Evolutionary conservation across 1,140 invertebrate species (phyloP).

Genomic region (Ostrea edulis): DNA sequence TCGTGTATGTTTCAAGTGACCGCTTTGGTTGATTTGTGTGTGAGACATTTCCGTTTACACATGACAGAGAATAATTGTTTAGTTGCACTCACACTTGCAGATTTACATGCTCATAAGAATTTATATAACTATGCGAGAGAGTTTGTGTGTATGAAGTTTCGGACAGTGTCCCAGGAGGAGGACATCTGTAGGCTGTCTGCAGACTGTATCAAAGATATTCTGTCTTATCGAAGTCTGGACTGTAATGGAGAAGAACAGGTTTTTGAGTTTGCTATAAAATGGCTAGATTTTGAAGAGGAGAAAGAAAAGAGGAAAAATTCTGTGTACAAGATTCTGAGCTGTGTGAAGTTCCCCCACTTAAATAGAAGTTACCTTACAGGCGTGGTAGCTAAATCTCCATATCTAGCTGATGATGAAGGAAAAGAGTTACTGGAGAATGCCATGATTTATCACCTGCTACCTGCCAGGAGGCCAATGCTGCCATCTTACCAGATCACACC

Average conservation of each 20-base stretch:
- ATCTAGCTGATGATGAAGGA: conserved; percentile 68
- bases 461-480: conserved; percentile 69
- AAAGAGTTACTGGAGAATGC: conserved; percentile 72
- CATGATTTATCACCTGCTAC: conserved; percentile 72
- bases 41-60: conserved; percentile 71
- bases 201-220: conserved; percentile 71
- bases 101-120: conserved; percentile 69
- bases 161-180: conserved; percentile 67
- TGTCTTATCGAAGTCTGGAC: conserved; percentile 69
- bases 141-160: conserved; percentile 70
- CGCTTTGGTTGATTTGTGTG: conserved; percentile 71
- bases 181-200: conserved; percentile 71
- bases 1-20: conserved; percentile 74
- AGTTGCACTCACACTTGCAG: conserved; percentile 71
- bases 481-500: conserved; percentile 75
- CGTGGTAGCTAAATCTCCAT: conserved; percentile 64
- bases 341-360: conserved; percentile 74
- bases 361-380: conserved; percentile 71
- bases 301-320: conserved; percentile 58
- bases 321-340: conserved; percentile 68
- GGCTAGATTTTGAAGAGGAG: conserved; percentile 69
- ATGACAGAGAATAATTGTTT: conserved; percentile 75
- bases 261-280: conserved; percentile 70
- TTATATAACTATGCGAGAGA: conserved; percentile 72
- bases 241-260: conserved; percentile 73